Evolutionary conservation across 2,888 invertebrate genomes (phyloP).

Genomic region (Nomada ruficornis): DNA sequence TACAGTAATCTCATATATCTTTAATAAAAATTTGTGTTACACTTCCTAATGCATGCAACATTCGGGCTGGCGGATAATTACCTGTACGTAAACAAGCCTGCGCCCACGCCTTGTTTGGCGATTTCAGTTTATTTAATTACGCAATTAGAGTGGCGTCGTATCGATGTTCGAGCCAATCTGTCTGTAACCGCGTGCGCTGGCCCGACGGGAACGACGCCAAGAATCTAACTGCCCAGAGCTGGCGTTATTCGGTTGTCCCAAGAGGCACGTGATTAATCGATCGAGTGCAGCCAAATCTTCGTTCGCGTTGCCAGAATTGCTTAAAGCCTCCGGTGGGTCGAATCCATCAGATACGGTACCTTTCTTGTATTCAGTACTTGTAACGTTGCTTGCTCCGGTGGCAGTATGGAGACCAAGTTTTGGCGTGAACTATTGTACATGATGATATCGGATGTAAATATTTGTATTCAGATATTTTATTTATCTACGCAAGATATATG

Average conservation of each 20-base stretch:
- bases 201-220: conserved; percentile 78
- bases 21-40: conserved; percentile 60
- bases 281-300: conserved; percentile 88
- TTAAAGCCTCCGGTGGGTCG: conserved; percentile 81
- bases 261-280: conserved; percentile 87
- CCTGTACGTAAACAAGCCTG: background rate
- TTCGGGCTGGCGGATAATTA: background rate
- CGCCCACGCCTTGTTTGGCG: background rate
- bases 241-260: conserved; percentile 84
- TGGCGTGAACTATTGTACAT: conserved; percentile 72
- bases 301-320: conserved; percentile 68
- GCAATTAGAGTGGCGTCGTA: conserved; percentile 75
- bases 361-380: conserved; percentile 25
- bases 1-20: conserved; percentile 59
- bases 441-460: conserved; percentile 1
- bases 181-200: conserved; percentile 77
- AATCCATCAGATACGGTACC: conserved; percentile 33
- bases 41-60: background rate
- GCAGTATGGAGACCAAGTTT: conserved; percentile 72
- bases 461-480: background rate
- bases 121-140: background rate
- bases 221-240: conserved; percentile 72
- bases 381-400: conserved; percentile 24
- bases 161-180: conserved; percentile 72
- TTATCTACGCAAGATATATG: background rate